Evolutionary conservation across 2,797 vertebrate genomes (phyloP), one percentile per base, ranked within the genome.

Genomic region (Lepidocolaptes lacrymiger): DNA sequence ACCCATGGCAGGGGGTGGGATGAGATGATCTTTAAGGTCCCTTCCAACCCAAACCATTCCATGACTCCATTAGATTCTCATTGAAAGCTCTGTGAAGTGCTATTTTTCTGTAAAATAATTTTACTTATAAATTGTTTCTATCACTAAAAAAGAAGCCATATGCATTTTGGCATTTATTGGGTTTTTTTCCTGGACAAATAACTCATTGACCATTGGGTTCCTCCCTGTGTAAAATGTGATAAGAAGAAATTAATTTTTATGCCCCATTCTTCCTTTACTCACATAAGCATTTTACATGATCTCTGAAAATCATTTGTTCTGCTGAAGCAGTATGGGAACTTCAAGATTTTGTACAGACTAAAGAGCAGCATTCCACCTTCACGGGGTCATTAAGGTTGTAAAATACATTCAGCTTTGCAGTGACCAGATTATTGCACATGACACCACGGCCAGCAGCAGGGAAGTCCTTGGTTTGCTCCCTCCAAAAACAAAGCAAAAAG

Each of bases 351-450:
- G 5, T 22, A 56, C 1, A 64, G 39, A 23, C 12, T 75, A 14
- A 89, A 44, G 10, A 72, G 8, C 12, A 58, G 8, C 22, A 28
- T 76, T 82, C 22, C 22, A 41, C 61, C 14, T 19, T 27, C 39
- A 22, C 0, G 22, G 21, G 46, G 21, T 27, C 11, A 24, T 26
- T 34, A 39, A 22, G 21, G 30, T 0, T 26, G 28, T 6, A 61
- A 61, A 67, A 68, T 18, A 61, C 39, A 54, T 48, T 61, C 73
- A 16, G 83, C 84, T 95, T 85, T 81, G 92, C 83, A 88, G n/a
- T 59, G 55, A 37, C 10, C 83, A 82, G 91, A 97, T 97, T 78
- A 87, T 79, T 88, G 95, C 69, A 87, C 41, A 90, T 88, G 64
- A 78, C 72, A 78, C 66, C 9, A 5, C 37, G 81, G 74, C 81